These are phyloP conservation scores for Pelodiscus sinensis DNA, from an alignment of 2,113 vertebrate species.

Conservation along the genomic window DNA sequence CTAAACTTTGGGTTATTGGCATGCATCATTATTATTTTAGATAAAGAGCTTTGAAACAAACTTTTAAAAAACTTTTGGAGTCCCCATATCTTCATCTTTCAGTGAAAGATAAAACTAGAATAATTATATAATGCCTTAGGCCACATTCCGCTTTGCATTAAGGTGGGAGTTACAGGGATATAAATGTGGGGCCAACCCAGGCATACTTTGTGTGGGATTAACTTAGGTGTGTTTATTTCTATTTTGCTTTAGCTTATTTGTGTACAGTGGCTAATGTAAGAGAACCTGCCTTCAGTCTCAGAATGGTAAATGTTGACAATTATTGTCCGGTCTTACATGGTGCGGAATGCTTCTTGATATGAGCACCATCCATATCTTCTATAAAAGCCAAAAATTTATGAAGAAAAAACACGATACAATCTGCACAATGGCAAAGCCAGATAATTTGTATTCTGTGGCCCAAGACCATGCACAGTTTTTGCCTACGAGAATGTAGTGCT, in stretches of 20 bases:
- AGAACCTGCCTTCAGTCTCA: neutral
- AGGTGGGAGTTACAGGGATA: neutral
- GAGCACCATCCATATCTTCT: neutral
- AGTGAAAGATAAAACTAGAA: neutral
- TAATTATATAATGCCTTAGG: neutral
- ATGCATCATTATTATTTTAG: neutral
- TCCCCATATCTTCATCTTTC: neutral
- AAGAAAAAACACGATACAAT: fast-evolving
- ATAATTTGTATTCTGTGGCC: fast-evolving
- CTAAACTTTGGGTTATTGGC: neutral
- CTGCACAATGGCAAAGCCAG: neutral
- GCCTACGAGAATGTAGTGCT: neutral
- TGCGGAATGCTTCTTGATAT: neutral
- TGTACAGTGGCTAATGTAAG: neutral
- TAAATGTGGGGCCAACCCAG: neutral
- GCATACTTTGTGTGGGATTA: neutral
- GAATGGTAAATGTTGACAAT: neutral
- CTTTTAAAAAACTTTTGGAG: neutral
- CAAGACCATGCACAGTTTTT: neutral
- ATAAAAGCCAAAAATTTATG: neutral
- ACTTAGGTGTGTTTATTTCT: neutral
- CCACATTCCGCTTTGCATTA: neutral
- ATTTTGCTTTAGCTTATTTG: neutral
- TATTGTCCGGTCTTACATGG: neutral
- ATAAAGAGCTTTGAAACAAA: neutral